Evolutionary conservation across 1,140 invertebrate species (phyloP), one percentile per base, ranked within the genome.

Genomic region (Panagrolaimus sp.): DNA sequence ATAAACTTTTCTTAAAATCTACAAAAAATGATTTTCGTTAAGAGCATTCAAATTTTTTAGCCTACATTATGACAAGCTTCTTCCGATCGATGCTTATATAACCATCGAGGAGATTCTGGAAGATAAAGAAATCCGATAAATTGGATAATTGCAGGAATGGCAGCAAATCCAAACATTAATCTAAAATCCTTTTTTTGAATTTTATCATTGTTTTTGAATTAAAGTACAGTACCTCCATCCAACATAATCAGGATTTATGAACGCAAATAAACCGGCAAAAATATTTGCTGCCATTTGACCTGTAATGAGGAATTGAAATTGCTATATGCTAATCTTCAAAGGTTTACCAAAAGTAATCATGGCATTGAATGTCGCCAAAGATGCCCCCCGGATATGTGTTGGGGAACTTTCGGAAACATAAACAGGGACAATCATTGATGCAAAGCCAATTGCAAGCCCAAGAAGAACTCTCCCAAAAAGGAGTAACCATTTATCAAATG

Each of bases 71-170:
- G 55, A 0, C 87, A 87, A 65, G 84, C 76, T 52, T 84, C 83
- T 43, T 83, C 83, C 24, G 82, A 76, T 1, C 80, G 78, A 52
- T 84, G 78, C 14, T 78, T 83, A 45, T 86, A 84, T 10, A 88
- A 78, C 87, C 87, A 88, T 10, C 88, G 79, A 7, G 88, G 88
- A 71, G 85, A 87, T 78, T 89, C 88, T 0, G 88, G 88, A 84
- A 89, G 85, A 75, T 87, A 88, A 8, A 88, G 74, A 78, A 89
- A 89, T 0, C 86, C 87, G 43, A 88, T 46, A 63, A 88, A 86
- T 75, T 89, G 88, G 12, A 88, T 72, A n/a, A 85, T 43, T 0
- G 88, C 83, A 7, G 88, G 88, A 43, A 88, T 74, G 5, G 85
- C 86, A 32, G 87, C 87, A 5, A 89, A 77, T 4, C 87, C 88